phyloP scores from a whole-genome alignment of 2,797 vertebrate genomes.

The Eleutherodactylus coqui region DNA sequence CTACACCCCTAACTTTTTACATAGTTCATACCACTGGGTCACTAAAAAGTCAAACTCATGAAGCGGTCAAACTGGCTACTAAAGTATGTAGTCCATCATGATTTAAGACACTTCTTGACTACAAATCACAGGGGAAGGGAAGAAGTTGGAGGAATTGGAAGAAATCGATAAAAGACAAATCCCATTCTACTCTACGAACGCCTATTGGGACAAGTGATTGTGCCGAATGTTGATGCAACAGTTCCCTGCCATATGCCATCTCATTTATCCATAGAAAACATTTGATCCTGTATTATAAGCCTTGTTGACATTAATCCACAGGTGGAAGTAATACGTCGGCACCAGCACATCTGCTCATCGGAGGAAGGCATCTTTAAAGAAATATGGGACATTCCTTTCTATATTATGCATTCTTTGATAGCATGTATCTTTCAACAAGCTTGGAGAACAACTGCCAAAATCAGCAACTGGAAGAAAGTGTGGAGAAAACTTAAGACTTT shows the following conservation, averaged over 20 bases:
- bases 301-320: neutral
- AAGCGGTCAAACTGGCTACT: no score
- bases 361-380: slow-evolving; percentile 11
- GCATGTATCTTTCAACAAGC: slow-evolving; percentile 24
- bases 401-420: slow-evolving; percentile 41
- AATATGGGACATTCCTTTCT: slow-evolving; percentile 28
- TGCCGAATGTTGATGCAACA: neutral
- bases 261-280: neutral
- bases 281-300: neutral
- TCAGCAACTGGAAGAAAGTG: slow-evolving; percentile 27
- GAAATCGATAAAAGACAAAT: no score
- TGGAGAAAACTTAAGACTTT: neutral
- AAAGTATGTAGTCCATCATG: no score
- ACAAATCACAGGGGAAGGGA: no score
- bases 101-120: no score
- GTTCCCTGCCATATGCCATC: neutral
- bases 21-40: no score
- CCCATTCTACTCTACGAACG: no score
- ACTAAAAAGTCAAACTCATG: no score
- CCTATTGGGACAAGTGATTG: neutral
- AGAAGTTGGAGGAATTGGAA: no score
- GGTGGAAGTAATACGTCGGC: slow-evolving; percentile 5
- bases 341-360: neutral
- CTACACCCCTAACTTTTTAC: no score
- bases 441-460: neutral